A percentile compares a stretch with the other conserved stretches of the same genome.
phyloP scores from a whole-genome alignment of 1,140 invertebrate genomes.

The Littorina saxatilis region DNA sequence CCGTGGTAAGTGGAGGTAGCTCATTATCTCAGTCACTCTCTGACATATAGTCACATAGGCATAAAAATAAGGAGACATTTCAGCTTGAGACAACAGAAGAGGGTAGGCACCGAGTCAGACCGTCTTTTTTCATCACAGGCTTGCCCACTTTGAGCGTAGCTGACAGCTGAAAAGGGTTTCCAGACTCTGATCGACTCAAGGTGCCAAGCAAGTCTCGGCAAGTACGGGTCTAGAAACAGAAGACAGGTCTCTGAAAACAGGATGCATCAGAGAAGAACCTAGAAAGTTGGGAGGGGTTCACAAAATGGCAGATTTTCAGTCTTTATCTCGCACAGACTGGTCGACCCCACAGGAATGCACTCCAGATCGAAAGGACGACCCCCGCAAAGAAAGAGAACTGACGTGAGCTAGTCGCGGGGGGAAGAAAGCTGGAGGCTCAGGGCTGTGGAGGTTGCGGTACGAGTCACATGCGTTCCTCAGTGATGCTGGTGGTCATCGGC shows the following conservation, averaged over 20 bases:
- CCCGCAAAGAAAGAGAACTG: no score
- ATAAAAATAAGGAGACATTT: neutral
- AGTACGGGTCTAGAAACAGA: no score
- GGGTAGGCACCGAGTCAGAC: no score
- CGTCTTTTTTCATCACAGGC: no score
- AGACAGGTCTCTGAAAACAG: no score
- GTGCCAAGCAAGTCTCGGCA: no score
- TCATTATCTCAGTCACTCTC: constrained; percentile 6
- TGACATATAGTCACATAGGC: neutral
- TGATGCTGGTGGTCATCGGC: constrained; percentile 53
- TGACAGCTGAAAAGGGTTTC: no score
- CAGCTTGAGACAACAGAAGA: constrained; percentile 4
- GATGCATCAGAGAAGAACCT: no score
- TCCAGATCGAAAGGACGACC: constrained; percentile 6
- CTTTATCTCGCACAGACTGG: neutral
- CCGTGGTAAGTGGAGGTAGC: constrained; percentile 5
- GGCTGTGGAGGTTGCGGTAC: neutral
- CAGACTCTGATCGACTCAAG: no score
- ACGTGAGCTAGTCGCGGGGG: neutral
- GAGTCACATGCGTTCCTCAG: constrained; percentile 47
- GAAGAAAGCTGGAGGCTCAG: neutral
- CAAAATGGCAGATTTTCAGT: no score
- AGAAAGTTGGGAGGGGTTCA: no score
- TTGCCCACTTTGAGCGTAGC: no score
- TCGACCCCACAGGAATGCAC: neutral